Evolutionary conservation across 2,888 invertebrate genomes (phyloP).

Genomic region (Pollenia griseotomentosa): DNA sequence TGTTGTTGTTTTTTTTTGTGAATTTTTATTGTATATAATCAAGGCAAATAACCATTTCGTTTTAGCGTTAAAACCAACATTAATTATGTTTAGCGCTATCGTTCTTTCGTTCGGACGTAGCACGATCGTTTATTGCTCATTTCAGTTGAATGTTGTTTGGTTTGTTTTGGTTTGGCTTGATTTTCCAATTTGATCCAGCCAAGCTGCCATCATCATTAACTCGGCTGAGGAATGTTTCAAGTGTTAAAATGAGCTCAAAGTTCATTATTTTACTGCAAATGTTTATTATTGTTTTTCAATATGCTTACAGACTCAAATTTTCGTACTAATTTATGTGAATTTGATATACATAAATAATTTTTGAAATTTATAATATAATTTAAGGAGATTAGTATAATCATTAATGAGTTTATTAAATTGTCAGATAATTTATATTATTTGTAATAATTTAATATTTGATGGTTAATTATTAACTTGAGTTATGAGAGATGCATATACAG

Average conservation of each 20-base stretch:
- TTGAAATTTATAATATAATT: conserved; percentile 47
- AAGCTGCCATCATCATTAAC: conserved; percentile 37
- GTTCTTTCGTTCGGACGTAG: not conserved
- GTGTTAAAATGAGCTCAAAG: conserved; percentile 47
- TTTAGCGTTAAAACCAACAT: conserved; percentile 84
- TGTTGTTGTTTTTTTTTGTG: conserved; percentile 1
- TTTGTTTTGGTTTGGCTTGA: conserved; percentile 10
- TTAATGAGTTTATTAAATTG: conserved; percentile 2
- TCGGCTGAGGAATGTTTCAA: conserved; percentile 10
- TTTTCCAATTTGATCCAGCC: conserved; percentile 38
- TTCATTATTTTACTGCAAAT: conserved; percentile 38
- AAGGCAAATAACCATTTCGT: conserved; percentile 83
- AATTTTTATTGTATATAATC: conserved; percentile 79
- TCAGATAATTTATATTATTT: conserved; percentile 21
- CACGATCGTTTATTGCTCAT: conserved; percentile 30
- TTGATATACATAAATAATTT: conserved; percentile 28
- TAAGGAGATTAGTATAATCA: conserved; percentile 8
- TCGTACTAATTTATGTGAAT: not conserved
- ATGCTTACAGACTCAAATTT: not conserved
- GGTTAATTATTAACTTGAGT: too few relatives aligned
- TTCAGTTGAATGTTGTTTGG: conserved; percentile 19
- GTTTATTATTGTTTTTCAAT: conserved; percentile 46
- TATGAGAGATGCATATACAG: too few relatives aligned
- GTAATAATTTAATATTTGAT: too few relatives aligned
- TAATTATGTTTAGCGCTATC: conserved; percentile 77